A percentile compares a stretch with the other conserved stretches of the same genome.
These are phyloP conservation scores for Anas acuta DNA, from an alignment of 2,797 vertebrate species.

Conservation along the genomic window DNA sequence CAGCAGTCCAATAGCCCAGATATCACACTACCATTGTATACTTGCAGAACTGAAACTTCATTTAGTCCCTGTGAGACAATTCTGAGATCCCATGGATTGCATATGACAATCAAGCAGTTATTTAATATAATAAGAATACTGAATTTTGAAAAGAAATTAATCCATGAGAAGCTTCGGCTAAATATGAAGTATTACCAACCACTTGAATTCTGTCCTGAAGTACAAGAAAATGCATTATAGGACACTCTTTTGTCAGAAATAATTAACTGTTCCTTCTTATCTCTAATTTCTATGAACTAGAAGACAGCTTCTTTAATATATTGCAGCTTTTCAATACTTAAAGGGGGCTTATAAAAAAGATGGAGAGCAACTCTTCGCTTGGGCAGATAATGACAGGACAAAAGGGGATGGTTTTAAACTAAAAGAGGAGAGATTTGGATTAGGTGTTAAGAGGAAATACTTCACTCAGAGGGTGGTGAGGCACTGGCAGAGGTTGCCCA, in stretches of 20 bases:
- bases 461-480: too few species aligned
- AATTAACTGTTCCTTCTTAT: neutral
- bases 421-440: too few species aligned
- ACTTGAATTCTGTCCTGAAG: neutral
- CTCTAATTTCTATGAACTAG: neutral
- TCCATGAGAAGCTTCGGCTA: neutral
- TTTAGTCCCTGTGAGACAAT: neutral
- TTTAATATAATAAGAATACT: neutral
- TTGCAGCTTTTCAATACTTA: too few species aligned
- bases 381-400: too few species aligned
- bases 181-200: neutral
- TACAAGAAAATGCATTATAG: neutral
- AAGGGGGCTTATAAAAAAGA: too few species aligned
- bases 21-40: neutral
- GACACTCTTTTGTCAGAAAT: neutral
- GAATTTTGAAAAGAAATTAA: neutral
- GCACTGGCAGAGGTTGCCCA: too few species aligned
- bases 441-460: too few species aligned
- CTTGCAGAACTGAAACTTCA: neutral
- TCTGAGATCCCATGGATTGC: neutral
- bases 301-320: neutral
- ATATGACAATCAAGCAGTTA: neutral
- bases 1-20: neutral
- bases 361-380: too few species aligned
- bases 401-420: too few species aligned